phyloP scores from a whole-genome alignment of 2,113 vertebrate species.

The Circaetus cinerascens region DNA sequence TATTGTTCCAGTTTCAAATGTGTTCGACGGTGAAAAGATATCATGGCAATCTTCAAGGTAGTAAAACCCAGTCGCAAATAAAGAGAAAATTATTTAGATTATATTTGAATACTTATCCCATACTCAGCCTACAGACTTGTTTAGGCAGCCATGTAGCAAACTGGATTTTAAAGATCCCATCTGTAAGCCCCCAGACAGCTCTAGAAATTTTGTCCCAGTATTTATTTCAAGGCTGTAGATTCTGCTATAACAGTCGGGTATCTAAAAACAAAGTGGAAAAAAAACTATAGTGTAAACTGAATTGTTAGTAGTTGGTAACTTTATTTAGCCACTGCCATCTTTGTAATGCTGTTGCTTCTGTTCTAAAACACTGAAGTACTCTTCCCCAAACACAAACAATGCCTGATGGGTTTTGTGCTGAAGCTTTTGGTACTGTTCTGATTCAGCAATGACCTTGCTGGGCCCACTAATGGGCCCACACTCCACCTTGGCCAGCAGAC shows the following conservation, averaged over 20 bases:
- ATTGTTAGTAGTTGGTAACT: neutral
- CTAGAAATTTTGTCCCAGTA: neutral
- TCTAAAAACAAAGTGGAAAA: neutral
- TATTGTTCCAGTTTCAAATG: neutral
- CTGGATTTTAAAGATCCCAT: neutral
- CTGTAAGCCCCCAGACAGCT: neutral
- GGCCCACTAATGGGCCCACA: neutral
- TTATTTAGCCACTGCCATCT: neutral
- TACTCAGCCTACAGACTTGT: neutral
- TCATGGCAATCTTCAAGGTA: neutral
- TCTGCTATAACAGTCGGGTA: neutral
- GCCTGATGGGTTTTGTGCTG: neutral
- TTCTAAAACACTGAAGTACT: neutral
- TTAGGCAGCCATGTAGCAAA: neutral
- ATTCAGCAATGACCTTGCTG: neutral
- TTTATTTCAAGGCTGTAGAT: neutral
- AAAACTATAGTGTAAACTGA: neutral
- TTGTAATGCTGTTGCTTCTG: neutral
- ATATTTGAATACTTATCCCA: neutral
- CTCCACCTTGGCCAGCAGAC: neutral
- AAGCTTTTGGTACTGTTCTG: neutral
- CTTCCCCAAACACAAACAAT: neutral
- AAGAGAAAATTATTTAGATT: neutral
- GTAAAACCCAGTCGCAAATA: neutral
- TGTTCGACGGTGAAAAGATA: neutral